These are phyloP conservation scores for Nixonia krombeini DNA, from an alignment of 1,140 invertebrate species.

Conservation along the genomic window DNA sequence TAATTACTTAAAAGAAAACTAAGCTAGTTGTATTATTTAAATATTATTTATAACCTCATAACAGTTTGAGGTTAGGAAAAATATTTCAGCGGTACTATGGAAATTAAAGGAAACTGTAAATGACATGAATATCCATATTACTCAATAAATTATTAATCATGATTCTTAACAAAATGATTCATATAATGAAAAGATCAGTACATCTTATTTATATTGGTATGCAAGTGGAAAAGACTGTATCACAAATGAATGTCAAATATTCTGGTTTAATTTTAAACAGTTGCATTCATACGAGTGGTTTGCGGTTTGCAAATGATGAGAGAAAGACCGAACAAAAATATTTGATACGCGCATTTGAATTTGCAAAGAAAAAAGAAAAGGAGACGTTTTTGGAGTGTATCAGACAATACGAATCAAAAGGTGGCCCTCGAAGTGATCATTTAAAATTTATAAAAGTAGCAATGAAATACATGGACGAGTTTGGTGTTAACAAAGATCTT, in stretches of 20 bases:
- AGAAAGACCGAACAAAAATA: neutral
- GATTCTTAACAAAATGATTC: too few relatives aligned
- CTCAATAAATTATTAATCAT: too few relatives aligned
- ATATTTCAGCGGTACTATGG: too few relatives aligned
- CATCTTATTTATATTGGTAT: too few relatives aligned
- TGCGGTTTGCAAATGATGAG: neutral
- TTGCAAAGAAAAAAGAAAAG: constrained; percentile 78
- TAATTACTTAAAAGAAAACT: too few relatives aligned
- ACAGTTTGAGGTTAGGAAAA: too few relatives aligned
- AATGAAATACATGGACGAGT: constrained; percentile 89
- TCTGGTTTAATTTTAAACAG: neutral
- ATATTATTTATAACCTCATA: too few relatives aligned
- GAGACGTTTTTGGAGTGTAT: constrained; percentile 82
- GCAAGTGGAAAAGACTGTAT: too few relatives aligned
- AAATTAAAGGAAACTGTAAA: too few relatives aligned
- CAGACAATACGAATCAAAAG: constrained; percentile 77
- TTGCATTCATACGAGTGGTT: neutral
- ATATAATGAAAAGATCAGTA: too few relatives aligned
- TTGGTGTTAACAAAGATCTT: constrained; percentile 90
- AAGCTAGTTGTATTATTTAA: too few relatives aligned
- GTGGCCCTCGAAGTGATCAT: constrained; percentile 80
- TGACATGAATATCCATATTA: too few relatives aligned
- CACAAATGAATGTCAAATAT: neutral
- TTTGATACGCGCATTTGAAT: constrained; percentile 66
- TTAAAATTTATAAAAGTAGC: constrained; percentile 95